A percentile compares a stretch with the other conserved stretches of the same genome.
Evolutionary conservation across 2,113 vertebrate genomes (phyloP).

Genomic region (Oceanodroma tethys): DNA sequence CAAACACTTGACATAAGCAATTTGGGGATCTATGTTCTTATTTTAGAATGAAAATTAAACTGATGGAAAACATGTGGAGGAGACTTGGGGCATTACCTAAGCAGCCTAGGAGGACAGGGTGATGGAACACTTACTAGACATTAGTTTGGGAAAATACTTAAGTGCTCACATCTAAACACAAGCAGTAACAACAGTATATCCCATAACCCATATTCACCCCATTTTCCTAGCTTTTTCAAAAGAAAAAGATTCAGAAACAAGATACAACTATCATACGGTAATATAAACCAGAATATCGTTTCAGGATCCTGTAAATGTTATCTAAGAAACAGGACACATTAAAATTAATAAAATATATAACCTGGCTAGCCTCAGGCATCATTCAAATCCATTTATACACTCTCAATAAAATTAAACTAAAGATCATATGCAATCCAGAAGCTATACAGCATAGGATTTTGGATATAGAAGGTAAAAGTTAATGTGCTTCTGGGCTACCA

Average conservation of each 20-base stretch:
- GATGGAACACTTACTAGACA: not conserved
- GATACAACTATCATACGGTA: not conserved
- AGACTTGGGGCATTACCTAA: not conserved
- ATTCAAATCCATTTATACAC: not conserved
- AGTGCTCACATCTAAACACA: not conserved
- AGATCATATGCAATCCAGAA: not conserved
- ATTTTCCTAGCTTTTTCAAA: not conserved
- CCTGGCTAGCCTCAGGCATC: not conserved
- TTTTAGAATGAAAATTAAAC: not conserved
- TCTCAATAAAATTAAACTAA: not conserved
- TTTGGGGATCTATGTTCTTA: not conserved
- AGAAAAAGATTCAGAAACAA: not conserved
- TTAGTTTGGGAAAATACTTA: not conserved
- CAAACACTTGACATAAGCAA: not conserved
- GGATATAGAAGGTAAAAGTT: not conserved
- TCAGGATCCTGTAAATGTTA: not conserved
- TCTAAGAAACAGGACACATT: not conserved
- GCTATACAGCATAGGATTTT: not conserved
- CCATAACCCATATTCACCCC: not conserved
- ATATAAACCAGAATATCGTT: not conserved
- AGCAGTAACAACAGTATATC: not conserved
- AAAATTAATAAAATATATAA: not conserved
- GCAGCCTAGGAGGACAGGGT: not conserved
- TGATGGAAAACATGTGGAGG: not conserved
- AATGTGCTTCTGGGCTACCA: not conserved